Conservation (phyloP, 2,113 vertebrate genomes). For the Sinocyclocheilus grahami region DNA sequence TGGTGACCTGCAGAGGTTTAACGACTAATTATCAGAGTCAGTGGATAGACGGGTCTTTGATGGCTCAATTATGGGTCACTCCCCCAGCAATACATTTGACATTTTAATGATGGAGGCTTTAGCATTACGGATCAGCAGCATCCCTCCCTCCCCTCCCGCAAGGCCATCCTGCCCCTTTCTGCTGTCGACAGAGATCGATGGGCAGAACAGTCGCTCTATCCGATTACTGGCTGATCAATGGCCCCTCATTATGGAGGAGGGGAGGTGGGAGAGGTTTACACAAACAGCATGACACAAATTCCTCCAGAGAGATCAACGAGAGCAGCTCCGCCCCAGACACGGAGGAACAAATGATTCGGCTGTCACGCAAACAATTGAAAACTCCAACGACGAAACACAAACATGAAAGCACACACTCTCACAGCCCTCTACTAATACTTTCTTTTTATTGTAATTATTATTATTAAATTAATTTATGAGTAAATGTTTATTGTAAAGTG, state of each 20-base stretch:
- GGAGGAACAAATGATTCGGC: conserved; percentile 41
- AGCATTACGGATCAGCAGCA: conserved; percentile 48
- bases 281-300: conserved; percentile 62
- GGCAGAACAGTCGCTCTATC: conserved; percentile 60
- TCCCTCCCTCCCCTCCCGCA: conserved; percentile 12
- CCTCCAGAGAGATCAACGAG: conserved; percentile 55
- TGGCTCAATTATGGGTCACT: conserved; percentile 54
- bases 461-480: background rate
- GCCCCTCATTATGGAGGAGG: conserved; percentile 56
- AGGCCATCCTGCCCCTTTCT: conserved; percentile 29
- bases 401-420: too few species aligned
- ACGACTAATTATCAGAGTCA: conserved; percentile 42
- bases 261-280: conserved; percentile 42
- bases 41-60: conserved; percentile 47
- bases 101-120: conserved; percentile 61
- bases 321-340: conserved; percentile 45
- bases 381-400: background rate
- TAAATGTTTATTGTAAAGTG: background rate
- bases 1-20: conserved; percentile 43
- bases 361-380: conserved; percentile 20
- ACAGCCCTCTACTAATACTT: background rate
- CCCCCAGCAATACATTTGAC: conserved; percentile 55
- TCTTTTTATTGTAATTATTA: background rate
- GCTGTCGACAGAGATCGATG: conserved; percentile 63
- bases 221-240: conserved; percentile 71